phyloP scores from a whole-genome alignment of 2,888 invertebrate species.

The Elysia crispata region DNA sequence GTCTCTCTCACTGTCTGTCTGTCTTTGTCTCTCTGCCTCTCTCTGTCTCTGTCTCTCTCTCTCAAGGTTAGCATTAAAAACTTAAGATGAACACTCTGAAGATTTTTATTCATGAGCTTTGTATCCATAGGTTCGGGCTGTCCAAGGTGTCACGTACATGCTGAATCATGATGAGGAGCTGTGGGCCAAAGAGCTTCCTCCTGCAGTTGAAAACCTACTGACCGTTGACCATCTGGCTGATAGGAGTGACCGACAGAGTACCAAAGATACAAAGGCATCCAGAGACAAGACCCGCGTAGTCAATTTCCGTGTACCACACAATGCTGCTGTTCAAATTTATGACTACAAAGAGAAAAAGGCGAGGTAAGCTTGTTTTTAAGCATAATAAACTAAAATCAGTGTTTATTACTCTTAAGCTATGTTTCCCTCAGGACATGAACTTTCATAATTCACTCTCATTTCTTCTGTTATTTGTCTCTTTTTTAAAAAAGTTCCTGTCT shows the following conservation, averaged over 20 bases:
- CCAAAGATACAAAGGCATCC: conserved; percentile 32
- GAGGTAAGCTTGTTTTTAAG: conserved; percentile 59
- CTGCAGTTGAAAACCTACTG: conserved; percentile 75
- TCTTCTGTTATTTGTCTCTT: too few species aligned
- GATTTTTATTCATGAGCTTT: too few species aligned
- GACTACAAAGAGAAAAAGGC: conserved; percentile 80
- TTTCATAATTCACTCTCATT: too few species aligned
- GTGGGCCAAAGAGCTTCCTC: conserved; percentile 77
- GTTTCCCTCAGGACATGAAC: too few species aligned
- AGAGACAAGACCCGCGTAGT: conserved; percentile 77
- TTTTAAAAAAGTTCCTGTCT: neutral
- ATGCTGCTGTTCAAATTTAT: conserved; percentile 80
- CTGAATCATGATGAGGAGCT: conserved; percentile 78
- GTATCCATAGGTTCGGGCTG: conserved; percentile 74
- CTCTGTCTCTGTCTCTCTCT: too few species aligned
- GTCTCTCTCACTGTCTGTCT: too few species aligned
- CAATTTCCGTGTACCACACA: conserved; percentile 79
- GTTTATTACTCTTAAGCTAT: too few species aligned
- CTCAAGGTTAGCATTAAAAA: too few species aligned
- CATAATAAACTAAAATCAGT: too few species aligned
- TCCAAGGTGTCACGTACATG: conserved; percentile 79
- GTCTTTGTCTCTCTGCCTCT: too few species aligned
- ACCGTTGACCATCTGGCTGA: conserved; percentile 78
- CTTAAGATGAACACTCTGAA: too few species aligned
- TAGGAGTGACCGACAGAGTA: conserved; percentile 65